phyloP scores from a whole-genome alignment of 2,113 vertebrate species.

The Pardalotus punctatus region DNA sequence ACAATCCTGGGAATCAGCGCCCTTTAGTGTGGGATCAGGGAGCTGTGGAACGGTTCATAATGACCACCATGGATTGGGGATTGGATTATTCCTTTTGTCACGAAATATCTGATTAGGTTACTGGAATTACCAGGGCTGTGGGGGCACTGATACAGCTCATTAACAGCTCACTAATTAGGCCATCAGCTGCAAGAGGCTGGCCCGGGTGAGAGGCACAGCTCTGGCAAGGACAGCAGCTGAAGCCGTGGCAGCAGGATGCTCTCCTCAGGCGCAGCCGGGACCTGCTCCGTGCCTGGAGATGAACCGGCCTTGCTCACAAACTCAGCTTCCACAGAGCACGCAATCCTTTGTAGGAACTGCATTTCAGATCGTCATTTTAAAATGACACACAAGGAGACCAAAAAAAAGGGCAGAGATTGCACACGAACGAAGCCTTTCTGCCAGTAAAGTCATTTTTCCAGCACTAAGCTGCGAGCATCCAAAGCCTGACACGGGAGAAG shows the following conservation, averaged over 20 bases:
- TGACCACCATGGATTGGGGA: neutral
- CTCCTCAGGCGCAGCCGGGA: neutral
- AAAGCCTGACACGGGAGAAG: neutral
- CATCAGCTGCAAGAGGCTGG: neutral
- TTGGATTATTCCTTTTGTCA: neutral
- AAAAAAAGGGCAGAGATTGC: neutral
- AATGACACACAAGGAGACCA: neutral
- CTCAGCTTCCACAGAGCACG: neutral
- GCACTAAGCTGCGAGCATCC: neutral
- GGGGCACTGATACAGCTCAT: neutral
- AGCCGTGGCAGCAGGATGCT: neutral
- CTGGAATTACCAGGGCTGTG: neutral
- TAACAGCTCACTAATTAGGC: conserved; percentile 10
- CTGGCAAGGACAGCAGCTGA: neutral
- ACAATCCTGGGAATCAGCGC: neutral
- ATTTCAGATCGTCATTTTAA: neutral
- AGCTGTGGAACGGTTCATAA: neutral
- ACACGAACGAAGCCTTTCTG: neutral
- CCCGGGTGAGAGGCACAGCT: neutral
- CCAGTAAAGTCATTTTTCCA: neutral
- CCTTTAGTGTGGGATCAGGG: neutral
- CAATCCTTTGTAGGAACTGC: neutral
- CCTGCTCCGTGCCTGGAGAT: neutral
- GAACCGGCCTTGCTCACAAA: neutral
- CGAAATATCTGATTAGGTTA: neutral